A percentile compares a stretch with the other conserved stretches of the same genome.
Evolutionary conservation across 53 echinoderm and acorn worm genomes (phyloP).

Genomic region (Paracentrotus lividus): DNA sequence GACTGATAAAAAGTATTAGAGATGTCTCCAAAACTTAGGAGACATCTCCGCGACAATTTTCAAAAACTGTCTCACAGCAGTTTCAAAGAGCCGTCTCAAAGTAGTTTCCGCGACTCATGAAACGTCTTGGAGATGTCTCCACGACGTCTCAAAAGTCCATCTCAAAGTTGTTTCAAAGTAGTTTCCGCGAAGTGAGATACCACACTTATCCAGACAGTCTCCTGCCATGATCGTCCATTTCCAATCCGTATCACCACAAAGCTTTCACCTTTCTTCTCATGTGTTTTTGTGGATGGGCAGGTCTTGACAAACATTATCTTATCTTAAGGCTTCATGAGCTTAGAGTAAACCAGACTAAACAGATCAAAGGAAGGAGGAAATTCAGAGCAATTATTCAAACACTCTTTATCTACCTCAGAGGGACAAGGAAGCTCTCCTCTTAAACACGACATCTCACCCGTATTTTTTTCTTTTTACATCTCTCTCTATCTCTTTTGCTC

Average conservation of each 20-base stretch:
- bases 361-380: not conserved
- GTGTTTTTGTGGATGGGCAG: not conserved
- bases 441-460: slow-evolving; percentile 14
- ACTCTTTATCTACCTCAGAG: slow-evolving; percentile 18
- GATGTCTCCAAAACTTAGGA: too few species aligned
- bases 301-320: slow-evolving; percentile 48
- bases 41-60: too few species aligned
- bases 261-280: not conserved
- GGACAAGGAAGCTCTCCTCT: not conserved
- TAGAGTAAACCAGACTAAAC: slow-evolving; percentile 40
- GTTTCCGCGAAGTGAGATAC: too few species aligned
- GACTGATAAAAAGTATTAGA: too few species aligned
- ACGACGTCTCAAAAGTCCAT: too few species aligned
- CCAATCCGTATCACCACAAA: not conserved
- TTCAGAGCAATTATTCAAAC: slow-evolving; percentile 41
- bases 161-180: too few species aligned
- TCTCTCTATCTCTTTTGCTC: too few species aligned
- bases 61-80: too few species aligned
- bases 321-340: slow-evolving; percentile 14
- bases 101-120: too few species aligned
- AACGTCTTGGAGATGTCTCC: too few species aligned
- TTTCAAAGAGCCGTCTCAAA: too few species aligned
- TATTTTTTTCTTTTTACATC: not conserved
- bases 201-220: too few species aligned
- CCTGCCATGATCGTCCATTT: not conserved